Evolutionary conservation across 2,113 vertebrate genomes (phyloP).

Genomic region (Edolisoma coerulescens): DNA sequence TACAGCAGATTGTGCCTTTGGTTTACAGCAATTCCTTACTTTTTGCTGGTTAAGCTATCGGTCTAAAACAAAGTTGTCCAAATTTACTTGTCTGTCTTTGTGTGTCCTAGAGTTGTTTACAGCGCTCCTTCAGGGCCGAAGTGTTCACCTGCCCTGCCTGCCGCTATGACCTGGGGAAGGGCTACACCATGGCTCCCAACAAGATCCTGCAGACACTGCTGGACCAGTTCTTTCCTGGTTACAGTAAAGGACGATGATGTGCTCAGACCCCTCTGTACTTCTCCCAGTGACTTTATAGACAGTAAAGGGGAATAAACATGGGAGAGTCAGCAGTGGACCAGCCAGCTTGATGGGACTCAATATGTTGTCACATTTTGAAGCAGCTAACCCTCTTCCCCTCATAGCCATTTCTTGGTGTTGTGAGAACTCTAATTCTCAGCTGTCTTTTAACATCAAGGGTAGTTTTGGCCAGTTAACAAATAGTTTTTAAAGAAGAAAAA

Average conservation of each 20-base stretch:
- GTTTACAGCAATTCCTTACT: neutral
- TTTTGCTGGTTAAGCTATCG: neutral
- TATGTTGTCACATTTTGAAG: conserved; percentile 61
- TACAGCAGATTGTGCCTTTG: neutral
- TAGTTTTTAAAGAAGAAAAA: conserved; percentile 53
- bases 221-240: conserved; percentile 98
- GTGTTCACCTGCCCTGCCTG: conserved; percentile 97
- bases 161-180: conserved; percentile 91
- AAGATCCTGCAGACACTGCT: conserved; percentile 91
- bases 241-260: conserved; percentile 98
- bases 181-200: conserved; percentile 92
- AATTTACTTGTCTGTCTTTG: neutral
- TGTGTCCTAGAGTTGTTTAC: conserved; percentile 86
- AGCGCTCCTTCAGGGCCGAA: conserved; percentile 93
- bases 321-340: conserved; percentile 68
- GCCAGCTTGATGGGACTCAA: conserved; percentile 59
- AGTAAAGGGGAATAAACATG: conserved; percentile 42
- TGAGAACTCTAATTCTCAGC: conserved; percentile 70
- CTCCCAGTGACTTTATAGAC: conserved; percentile 67
- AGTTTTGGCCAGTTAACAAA: conserved; percentile 71
- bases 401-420: conserved; percentile 74
- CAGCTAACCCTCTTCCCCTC: conserved; percentile 72
- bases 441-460: conserved; percentile 77
- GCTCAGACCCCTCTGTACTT: conserved; percentile 12
- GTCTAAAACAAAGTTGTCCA: neutral